Evolutionary conservation across 2,888 invertebrate species (phyloP), one percentile per base, ranked within the genome.

Genomic region (Acleris holmiana): DNA sequence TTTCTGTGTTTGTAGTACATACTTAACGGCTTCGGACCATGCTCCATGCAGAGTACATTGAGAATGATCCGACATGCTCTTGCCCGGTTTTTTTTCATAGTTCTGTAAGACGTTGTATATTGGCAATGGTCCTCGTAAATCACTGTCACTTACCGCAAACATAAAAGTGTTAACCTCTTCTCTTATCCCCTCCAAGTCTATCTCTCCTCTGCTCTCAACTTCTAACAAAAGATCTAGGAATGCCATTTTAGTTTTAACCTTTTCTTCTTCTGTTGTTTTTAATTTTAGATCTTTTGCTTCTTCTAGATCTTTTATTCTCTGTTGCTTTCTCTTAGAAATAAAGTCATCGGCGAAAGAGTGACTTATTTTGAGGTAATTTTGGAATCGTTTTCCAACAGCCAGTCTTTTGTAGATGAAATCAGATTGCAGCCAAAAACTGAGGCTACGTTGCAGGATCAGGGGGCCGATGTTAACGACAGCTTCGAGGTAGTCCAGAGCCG

Each of bases 161-260:
- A 96, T 95, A 73, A 96, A 95, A 0, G 96, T 96, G 73, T 96
- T 95, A 0, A 96, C 95, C 87, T 96, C 95, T 74, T 95, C 95
- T 57, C 94, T 89, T 63, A 96, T 94, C 41, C 95, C 95, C 49
- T 93, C 84, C 69, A 94, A 86, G 49, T 93, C 93, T 21, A 96
- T 86, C 68, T 93, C 86, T 6, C 94, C 94, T 68, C 94, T 93
- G 44, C 89, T 89, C 71, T 93, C 94, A 1, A 94, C 93, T 66
- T 94, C 93, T 7, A 96, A 74, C 15, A 96, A 75, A 15, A 95
- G 84, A 82, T 96, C 96, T 66, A 96, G 82, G 79, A 96, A 94
- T 0, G 95, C 95, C 77, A 94, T 84, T 75, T 93, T 93, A 68
- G 91, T 94, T 67, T 93, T 92, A 0, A 66, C 72, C 2, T 71